Percentiles rank a stretch among this genome's conserved stretches.
These are phyloP conservation scores for Phalacrocorax carbo DNA, from an alignment of 2,113 vertebrate genomes.

Conservation along the genomic window DNA sequence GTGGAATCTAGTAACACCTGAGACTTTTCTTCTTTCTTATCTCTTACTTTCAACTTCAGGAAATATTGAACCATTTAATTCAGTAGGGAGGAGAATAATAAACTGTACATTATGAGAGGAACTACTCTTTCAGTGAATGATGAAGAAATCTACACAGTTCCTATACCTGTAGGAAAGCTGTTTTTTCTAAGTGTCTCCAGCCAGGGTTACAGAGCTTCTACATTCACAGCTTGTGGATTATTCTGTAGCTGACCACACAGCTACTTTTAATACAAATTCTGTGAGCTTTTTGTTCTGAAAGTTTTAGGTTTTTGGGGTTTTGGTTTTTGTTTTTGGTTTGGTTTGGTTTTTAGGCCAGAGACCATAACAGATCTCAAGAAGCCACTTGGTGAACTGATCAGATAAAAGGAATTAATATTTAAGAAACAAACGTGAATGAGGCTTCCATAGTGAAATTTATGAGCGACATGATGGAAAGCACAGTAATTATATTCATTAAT, in stretches of 20 bases:
- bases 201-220: neutral
- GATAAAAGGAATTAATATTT: neutral
- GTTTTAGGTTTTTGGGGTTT: neutral
- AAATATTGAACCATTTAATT: neutral
- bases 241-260: neutral
- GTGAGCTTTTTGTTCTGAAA: neutral
- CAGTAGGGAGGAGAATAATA: neutral
- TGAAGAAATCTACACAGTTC: neutral
- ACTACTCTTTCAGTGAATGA: neutral
- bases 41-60: neutral
- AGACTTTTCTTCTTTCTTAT: neutral
- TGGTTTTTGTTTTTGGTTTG: no score
- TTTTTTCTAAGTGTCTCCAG: neutral
- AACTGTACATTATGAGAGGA: neutral
- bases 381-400: neutral
- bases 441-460: neutral
- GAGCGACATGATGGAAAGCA: neutral
- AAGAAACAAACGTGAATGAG: neutral
- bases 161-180: neutral
- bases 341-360: neutral
- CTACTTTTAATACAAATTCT: neutral
- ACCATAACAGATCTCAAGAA: neutral
- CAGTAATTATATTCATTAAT: neutral
- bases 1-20: neutral
- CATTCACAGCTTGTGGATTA: neutral